A percentile compares a stretch with the other conserved stretches of the same genome.
Evolutionary conservation across 53 echinoderm and acorn worm genomes (phyloP).

Genomic region (Paelopatides confundens): DNA sequence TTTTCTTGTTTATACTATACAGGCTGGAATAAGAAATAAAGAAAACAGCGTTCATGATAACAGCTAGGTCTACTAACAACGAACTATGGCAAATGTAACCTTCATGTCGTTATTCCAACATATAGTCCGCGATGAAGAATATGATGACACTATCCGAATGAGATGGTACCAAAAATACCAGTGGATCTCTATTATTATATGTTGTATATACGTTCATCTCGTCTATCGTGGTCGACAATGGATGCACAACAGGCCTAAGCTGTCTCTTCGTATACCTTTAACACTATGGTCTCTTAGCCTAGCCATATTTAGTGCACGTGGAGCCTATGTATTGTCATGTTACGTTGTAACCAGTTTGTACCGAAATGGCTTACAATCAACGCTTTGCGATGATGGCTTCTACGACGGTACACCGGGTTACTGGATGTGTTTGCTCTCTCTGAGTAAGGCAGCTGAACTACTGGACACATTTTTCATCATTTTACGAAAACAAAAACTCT

Average conservation of each 20-base stretch:
- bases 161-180: constrained; percentile 61
- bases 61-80: too few species aligned
- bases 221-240: constrained; percentile 64
- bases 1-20: too few species aligned
- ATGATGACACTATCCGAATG: constrained; percentile 49
- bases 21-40: too few species aligned
- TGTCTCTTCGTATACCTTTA: constrained; percentile 71
- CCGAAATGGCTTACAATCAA: background rate
- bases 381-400: background rate
- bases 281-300: constrained; percentile 75
- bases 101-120: background rate
- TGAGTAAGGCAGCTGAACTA: constrained; percentile 52
- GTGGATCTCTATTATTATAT: constrained; percentile 48
- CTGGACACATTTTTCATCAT: constrained; percentile 55
- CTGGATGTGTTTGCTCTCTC: constrained; percentile 48
- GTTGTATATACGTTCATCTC: constrained; percentile 72
- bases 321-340: constrained; percentile 33
- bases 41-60: too few species aligned
- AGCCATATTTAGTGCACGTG: constrained; percentile 78
- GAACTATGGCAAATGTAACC: background rate
- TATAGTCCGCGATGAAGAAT: constrained; percentile 44
- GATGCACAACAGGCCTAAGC: constrained; percentile 67
- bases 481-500: constrained; percentile 58
- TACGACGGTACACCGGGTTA: constrained; percentile 27
- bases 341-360: background rate